Base-by-base conservation (phyloP, 2,888 invertebrate species). In the Noctua fimbriata region DNA sequence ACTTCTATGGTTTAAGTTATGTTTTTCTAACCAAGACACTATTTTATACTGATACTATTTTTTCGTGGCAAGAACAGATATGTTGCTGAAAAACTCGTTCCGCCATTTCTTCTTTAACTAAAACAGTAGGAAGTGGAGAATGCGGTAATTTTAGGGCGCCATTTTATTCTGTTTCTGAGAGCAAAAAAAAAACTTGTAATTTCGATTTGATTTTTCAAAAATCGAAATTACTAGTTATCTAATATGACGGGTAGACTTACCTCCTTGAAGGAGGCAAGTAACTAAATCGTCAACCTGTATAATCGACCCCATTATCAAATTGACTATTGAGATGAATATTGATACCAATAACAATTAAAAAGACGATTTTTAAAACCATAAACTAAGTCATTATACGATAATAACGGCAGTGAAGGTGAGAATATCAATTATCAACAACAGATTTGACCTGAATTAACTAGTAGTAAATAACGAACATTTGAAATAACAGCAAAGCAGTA, bases 371-470 rank as follows among this genome's bases (percentile, higher is more conserved):
- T 69, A 67, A 80, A 73, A 69, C 73, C 28, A 60, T 76, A 74
- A 78, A 72, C 55, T 67, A 76, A 74, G 28, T 55, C 66, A 80
- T 78, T 69, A 76, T 79, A 74, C 49, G 72, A 66, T 78, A 73
- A 85, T 69, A 79, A 83, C 81, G 60, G 63, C 67, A 32, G 72
- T 73, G 78, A 87, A 87, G 87, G 79, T 72, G 78, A 81, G 72
- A 75, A 84, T 55, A 44, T 49, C 44, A 65, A 87, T 77, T 52
- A 71, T 6, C 14, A 65, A 21, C 70, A 71, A 85, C 78, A 36
- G 72, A 32, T 69, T 83, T 78, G 78, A 76, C 83, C 78, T 80
- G 70, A 66, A 79, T 85, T 65, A 21, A 24, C 36, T 60, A 67
- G 49, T 73, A 74, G 58, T 41, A 21, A 63, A 49, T 7, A 4